Percentiles rank a stretch among this genome's conserved stretches.
Conservation (phyloP, 2,797 vertebrate species). For the Darevskia nairensis region DNA sequence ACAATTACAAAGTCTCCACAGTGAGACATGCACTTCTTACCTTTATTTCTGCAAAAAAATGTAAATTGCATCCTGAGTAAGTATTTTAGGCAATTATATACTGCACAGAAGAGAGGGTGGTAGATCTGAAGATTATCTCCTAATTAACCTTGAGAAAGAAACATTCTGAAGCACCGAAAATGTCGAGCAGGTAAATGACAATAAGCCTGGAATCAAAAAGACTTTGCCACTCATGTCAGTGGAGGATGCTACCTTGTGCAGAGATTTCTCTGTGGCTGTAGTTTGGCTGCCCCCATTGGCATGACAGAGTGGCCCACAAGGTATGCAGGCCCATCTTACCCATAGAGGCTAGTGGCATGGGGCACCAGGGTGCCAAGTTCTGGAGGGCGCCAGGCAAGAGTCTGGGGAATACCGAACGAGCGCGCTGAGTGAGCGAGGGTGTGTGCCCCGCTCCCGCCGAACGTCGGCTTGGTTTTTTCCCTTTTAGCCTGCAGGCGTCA, state of each 20-base stretch:
- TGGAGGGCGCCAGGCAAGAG: no score
- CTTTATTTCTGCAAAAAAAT: not conserved
- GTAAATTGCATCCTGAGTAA: constrained; percentile 25
- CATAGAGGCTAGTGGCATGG: no score
- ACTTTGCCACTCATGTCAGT: not conserved
- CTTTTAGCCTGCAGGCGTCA: no score
- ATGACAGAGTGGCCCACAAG: not conserved
- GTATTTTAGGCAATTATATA: not conserved
- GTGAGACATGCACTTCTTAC: constrained; percentile 1
- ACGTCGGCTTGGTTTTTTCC: no score
- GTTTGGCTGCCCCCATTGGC: not conserved
- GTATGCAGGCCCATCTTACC: no score
- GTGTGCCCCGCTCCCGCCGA: no score
- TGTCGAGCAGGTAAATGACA: constrained; percentile 29
- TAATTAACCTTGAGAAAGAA: constrained; percentile 67
- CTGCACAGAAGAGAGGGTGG: constrained; percentile 16
- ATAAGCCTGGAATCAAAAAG: not conserved
- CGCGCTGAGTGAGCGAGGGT: no score
- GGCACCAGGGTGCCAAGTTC: no score
- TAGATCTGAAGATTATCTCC: constrained; percentile 35
- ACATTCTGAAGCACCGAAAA: constrained; percentile 31
- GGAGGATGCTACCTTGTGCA: not conserved
- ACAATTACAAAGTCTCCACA: constrained; percentile 35
- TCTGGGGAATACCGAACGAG: no score
- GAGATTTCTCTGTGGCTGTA: not conserved